A percentile compares a stretch with the other conserved stretches of the same genome.
Evolutionary conservation across 2,113 vertebrate genomes (phyloP).

Genomic region (Sinosuthora webbiana): DNA sequence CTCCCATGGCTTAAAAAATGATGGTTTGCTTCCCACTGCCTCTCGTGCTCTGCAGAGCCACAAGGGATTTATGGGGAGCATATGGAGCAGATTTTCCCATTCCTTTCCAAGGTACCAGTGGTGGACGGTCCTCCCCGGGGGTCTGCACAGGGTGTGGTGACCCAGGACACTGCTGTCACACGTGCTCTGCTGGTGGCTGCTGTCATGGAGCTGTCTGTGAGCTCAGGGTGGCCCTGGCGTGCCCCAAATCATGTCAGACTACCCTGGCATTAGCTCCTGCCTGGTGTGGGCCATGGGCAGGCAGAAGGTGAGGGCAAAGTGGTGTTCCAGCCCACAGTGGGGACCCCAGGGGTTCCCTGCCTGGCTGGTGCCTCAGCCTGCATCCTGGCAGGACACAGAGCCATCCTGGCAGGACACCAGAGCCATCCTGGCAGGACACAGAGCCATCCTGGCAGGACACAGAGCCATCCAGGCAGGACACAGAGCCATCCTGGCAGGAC

Average conservation of each 20-base stretch:
- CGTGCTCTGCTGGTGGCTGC: neutral
- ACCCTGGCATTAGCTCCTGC: neutral
- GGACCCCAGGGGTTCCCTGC: rapidly evolving
- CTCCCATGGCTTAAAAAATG: neutral
- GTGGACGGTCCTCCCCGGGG: neutral
- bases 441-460: neutral
- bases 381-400: neutral
- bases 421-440: neutral
- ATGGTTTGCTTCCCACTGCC: neutral
- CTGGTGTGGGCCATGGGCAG: neutral
- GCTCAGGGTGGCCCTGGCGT: neutral
- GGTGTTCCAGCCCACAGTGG: neutral
- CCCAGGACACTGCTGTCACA: rapidly evolving
- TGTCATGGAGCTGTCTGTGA: neutral
- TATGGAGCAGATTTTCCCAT: rapidly evolving
- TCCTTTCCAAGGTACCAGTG: rapidly evolving
- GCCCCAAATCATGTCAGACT: rapidly evolving
- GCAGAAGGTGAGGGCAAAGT: neutral
- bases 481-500: neutral
- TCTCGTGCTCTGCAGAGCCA: neutral
- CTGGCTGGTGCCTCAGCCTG: rapidly evolving
- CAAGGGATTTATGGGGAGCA: neutral
- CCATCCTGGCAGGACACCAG: neutral
- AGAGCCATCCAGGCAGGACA: rapidly evolving
- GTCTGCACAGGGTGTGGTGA: neutral